Conservation (phyloP, 1,140 invertebrate genomes). For the Heliconius himera region DNA sequence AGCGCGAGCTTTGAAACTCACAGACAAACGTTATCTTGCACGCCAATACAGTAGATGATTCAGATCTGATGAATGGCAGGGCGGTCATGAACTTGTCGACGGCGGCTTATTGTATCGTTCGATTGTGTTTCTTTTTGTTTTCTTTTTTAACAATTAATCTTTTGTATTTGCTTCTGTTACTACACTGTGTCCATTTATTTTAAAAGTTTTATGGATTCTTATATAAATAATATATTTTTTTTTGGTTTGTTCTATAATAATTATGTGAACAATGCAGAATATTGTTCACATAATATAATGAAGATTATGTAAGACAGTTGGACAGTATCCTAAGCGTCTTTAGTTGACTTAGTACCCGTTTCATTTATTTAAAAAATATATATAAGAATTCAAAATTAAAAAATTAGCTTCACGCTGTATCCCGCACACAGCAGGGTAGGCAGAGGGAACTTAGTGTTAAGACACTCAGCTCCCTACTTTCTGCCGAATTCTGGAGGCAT, state of each 20-base stretch:
- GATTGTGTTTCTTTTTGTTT: slow-evolving; percentile 48
- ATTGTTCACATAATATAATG: background rate
- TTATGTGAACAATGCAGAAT: background rate
- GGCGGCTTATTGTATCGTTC: slow-evolving; percentile 51
- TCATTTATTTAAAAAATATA: too few relatives aligned
- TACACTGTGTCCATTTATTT: background rate
- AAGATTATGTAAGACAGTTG: background rate
- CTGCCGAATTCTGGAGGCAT: too few relatives aligned
- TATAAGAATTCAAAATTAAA: background rate
- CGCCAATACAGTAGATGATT: slow-evolving; percentile 38
- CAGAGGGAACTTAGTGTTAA: too few relatives aligned
- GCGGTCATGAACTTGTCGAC: slow-evolving; percentile 55
- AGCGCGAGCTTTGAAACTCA: background rate
- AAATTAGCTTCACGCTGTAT: too few relatives aligned
- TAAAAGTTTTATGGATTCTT: background rate
- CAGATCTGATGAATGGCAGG: slow-evolving; percentile 48
- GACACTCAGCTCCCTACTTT: too few relatives aligned
- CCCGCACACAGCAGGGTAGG: too few relatives aligned
- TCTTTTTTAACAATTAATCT: slow-evolving; percentile 3
- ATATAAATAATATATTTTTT: background rate
- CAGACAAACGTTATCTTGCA: slow-evolving; percentile 14
- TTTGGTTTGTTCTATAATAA: background rate
- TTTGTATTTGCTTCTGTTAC: slow-evolving; percentile 19
- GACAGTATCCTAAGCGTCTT: slow-evolving; percentile 33
- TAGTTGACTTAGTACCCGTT: slow-evolving; percentile 36